phyloP scores from a whole-genome alignment of 2,888 invertebrate species.

The Dendrolimus pini region DNA sequence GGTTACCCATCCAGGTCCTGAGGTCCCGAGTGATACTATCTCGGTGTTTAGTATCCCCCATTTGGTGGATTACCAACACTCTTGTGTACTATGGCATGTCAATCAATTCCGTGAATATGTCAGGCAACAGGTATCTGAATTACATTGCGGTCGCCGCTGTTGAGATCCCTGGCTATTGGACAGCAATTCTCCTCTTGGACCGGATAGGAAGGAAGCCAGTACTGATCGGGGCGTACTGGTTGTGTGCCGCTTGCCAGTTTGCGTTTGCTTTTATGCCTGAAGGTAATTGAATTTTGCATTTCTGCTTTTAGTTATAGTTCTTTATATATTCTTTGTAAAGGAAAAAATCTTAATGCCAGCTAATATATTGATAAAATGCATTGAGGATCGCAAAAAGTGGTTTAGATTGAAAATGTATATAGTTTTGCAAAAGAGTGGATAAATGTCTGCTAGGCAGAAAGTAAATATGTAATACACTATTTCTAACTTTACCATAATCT shows the following conservation, averaged over 20 bases:
- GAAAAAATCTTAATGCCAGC: no score
- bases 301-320: neutral
- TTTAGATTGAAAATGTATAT: no score
- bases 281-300: slow-evolving; percentile 44
- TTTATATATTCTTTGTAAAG: no score
- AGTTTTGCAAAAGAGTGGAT: no score
- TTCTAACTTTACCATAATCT: no score
- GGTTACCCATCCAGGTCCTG: slow-evolving; percentile 45
- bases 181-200: slow-evolving; percentile 79
- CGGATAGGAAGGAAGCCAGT: slow-evolving; percentile 79
- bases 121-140: slow-evolving; percentile 81
- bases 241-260: slow-evolving; percentile 79
- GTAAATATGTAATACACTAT: no score
- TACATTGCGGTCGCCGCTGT: slow-evolving; percentile 80
- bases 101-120: slow-evolving; percentile 80
- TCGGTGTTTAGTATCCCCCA: slow-evolving; percentile 56
- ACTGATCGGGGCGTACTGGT: slow-evolving; percentile 75
- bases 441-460: no score
- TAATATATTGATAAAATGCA: no score
- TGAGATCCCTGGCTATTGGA: slow-evolving; percentile 84
- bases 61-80: slow-evolving; percentile 83
- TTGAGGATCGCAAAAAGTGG: no score
- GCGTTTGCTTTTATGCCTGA: slow-evolving; percentile 76
- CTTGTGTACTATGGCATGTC: slow-evolving; percentile 84
- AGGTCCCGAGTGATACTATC: slow-evolving; percentile 41